Evolutionary conservation across 2,888 invertebrate species (phyloP), one percentile per base, ranked within the genome.

Genomic region (Morinoia aosen): DNA sequence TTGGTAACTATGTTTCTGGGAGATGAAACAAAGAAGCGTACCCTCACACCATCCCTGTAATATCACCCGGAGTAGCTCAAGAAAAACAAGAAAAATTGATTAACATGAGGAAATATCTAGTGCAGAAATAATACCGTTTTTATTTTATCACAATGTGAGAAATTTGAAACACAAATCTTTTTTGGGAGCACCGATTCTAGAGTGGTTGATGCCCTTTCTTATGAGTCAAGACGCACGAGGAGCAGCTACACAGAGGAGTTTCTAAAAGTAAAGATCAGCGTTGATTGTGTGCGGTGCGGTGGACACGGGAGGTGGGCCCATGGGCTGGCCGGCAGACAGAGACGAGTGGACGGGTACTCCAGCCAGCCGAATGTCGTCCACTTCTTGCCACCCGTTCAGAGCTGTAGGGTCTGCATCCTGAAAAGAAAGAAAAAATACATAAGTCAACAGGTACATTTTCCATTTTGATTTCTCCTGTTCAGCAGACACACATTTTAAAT

Each of bases 301-400:
- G 88, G 58, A 96, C 96, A 61, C 96, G 95, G 95, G 95, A 95
- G 95, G 95, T 39, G 58, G 94, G n/a, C 64, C 64, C 40, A 64
- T 39, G 8, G 95, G 14, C 95, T 95, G 95, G 14, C 58, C 40
- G 12, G 96, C 95, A 33, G 96, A 95, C 95, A 96, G 96, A 19
- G 95, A 88, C 40, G 96, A 94, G 40, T 96, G 95, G 48, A 96
- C 96, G 11, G 96, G 96, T 25, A 96, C 95, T 0, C 96, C 96
- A 7, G 96, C 96, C 39, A 96, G 95, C 58, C 96, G 88, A 56
- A 96, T 95, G 95, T 96, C 96, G n/a, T 96, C 96, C 95, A 96
- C 95, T 33, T 61, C 91, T 39, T 91, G 91, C 96, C 96, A 96
- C 1, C 96, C 96, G 88, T 96, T 96, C 90, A 88, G 64, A 56